These are phyloP conservation scores for Papilio glaucus DNA, from an alignment of 1,140 invertebrate genomes.

Conservation along the genomic window DNA sequence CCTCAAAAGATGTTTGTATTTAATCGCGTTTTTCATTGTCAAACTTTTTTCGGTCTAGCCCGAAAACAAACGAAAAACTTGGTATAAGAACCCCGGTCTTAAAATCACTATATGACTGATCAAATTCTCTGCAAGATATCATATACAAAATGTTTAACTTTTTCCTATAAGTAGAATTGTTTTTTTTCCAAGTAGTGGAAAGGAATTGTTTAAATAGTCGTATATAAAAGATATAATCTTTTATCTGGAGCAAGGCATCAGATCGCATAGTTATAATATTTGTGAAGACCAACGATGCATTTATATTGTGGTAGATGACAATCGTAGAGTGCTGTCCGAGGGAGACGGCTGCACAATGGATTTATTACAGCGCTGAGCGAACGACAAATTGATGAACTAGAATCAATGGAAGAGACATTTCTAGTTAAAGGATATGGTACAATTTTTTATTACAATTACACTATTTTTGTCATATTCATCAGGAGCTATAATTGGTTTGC, in stretches of 20 bases:
- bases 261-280: conserved; percentile 20
- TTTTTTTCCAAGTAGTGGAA: conserved; percentile 14
- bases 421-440: background rate
- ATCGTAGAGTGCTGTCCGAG: background rate
- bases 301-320: background rate
- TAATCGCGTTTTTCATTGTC: no score
- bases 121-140: no score
- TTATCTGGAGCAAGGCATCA: background rate
- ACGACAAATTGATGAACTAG: background rate
- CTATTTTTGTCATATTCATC: no score
- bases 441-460: no score
- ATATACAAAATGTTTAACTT: background rate
- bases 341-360: background rate
- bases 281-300: conserved; percentile 10
- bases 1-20: no score
- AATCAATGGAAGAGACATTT: conserved; percentile 24
- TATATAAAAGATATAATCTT: background rate
- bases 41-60: no score
- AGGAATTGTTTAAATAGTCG: conserved; percentile 8
- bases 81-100: no score
- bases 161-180: background rate
- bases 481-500: no score
- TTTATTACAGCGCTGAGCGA: conserved; percentile 4
- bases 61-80: no score
- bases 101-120: no score